These are phyloP conservation scores for Tetranychus piercei DNA, from an alignment of 2,888 invertebrate species.

Conservation along the genomic window DNA sequence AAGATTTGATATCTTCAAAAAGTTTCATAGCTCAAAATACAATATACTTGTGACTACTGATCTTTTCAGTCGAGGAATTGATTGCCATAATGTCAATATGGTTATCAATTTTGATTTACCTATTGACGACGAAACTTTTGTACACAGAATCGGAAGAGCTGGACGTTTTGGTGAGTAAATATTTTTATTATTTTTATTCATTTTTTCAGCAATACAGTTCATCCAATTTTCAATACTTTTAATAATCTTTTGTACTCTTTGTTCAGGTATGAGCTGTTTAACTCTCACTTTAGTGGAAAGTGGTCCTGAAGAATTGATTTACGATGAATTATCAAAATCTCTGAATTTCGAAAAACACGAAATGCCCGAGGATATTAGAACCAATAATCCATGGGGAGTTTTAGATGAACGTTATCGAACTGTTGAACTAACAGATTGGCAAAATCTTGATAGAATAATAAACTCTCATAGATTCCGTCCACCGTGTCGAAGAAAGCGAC, in stretches of 20 bases:
- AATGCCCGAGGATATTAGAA: background rate
- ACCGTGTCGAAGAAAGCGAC: background rate
- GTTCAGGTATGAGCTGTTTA: background rate
- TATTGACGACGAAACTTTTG: conserved; percentile 55
- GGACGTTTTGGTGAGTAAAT: conserved; percentile 61
- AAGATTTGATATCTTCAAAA: conserved; percentile 53
- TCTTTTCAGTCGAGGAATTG: conserved; percentile 69
- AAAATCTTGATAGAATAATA: background rate
- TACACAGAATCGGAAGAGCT: conserved; percentile 85
- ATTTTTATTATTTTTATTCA: background rate
- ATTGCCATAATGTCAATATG: conserved; percentile 75
- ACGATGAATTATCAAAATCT: background rate
- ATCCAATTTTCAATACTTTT: background rate
- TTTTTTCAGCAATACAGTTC: too few species aligned
- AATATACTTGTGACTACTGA: conserved; percentile 73
- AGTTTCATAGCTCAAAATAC: conserved; percentile 58
- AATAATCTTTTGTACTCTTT: background rate
- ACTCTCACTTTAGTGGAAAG: background rate
- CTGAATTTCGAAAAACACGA: background rate
- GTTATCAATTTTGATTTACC: conserved; percentile 83
- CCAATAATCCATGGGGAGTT: background rate
- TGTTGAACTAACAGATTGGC: background rate
- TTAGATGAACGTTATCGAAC: background rate
- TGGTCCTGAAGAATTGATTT: background rate
- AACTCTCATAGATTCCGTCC: background rate